These are phyloP conservation scores for Sinelater perroti DNA, from an alignment of 2,888 invertebrate species.

Conservation along the genomic window DNA sequence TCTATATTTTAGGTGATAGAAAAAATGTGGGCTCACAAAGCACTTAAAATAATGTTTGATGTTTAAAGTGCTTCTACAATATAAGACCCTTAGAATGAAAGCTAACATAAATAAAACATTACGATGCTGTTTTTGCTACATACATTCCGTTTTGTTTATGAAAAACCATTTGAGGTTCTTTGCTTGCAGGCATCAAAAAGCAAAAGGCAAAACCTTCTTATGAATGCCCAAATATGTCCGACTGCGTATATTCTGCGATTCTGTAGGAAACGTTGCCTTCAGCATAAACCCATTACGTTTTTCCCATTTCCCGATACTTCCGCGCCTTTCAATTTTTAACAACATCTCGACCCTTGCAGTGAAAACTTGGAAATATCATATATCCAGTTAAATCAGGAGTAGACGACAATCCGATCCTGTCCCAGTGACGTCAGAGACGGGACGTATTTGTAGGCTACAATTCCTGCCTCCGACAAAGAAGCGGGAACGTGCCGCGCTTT, in stretches of 20 bases:
- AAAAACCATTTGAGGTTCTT: slow-evolving; percentile 2
- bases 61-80: too few relatives aligned
- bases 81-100: too few relatives aligned
- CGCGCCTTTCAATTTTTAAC: slow-evolving; percentile 32
- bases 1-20: too few relatives aligned
- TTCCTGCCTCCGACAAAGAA: slow-evolving; percentile 35
- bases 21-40: too few relatives aligned
- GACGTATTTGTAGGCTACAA: slow-evolving; percentile 36
- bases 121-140: too few relatives aligned
- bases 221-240: slow-evolving; percentile 10
- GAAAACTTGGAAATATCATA: slow-evolving; percentile 33
- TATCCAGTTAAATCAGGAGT: slow-evolving; percentile 31
- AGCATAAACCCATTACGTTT: slow-evolving; percentile 15
- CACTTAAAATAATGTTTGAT: too few relatives aligned
- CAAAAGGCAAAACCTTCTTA: neutral
- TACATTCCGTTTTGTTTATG: neutral
- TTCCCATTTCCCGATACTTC: slow-evolving; percentile 14
- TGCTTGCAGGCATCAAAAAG: neutral
- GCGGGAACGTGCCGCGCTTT: slow-evolving; percentile 37
- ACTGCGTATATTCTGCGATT: neutral
- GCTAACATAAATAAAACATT: too few relatives aligned
- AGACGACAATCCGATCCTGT: slow-evolving; percentile 26
- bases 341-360: slow-evolving; percentile 24
- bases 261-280: neutral
- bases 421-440: slow-evolving; percentile 37